phyloP scores from a whole-genome alignment of 2,113 vertebrate species.

The Rhinolophus sinicus region DNA sequence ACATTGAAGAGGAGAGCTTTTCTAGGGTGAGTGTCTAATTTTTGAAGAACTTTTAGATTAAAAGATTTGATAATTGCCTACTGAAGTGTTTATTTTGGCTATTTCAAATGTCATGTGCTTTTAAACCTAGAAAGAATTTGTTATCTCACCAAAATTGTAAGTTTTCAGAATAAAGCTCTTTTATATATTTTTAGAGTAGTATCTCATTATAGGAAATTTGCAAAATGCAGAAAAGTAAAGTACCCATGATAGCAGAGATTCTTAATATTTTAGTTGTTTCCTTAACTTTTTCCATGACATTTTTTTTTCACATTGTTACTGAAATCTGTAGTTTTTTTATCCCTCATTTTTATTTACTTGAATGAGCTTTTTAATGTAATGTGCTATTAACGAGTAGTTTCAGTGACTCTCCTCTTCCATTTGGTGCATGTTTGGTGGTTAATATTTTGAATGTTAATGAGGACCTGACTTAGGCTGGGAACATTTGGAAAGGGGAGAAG shows the following conservation, averaged over 20 bases:
- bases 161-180: slow-evolving; percentile 18
- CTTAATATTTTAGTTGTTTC: background rate
- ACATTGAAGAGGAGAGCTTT: background rate
- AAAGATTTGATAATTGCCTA: slow-evolving; percentile 12
- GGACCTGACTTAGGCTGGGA: background rate
- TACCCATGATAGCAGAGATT: background rate
- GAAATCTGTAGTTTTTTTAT: background rate
- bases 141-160: background rate
- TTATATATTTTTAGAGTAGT: slow-evolving; percentile 36
- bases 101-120: background rate
- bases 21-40: background rate
- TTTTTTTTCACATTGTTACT: background rate
- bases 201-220: background rate
- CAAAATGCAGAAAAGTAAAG: background rate
- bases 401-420: background rate
- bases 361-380: slow-evolving; percentile 50
- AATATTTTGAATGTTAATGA: slow-evolving; percentile 54
- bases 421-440: background rate
- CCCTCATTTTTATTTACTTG: slow-evolving; percentile 4
- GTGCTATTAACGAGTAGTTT: background rate
- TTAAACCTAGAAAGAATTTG: slow-evolving; percentile 5
- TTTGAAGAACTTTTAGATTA: slow-evolving; percentile 28
- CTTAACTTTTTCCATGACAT: background rate
- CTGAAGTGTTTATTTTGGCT: slow-evolving; percentile 1
- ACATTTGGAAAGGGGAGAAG: background rate